A percentile compares a stretch with the other conserved stretches of the same genome.
phyloP scores from a whole-genome alignment of 53 echinoderm and acorn worm genomes.

The Antedon mediterranea region DNA sequence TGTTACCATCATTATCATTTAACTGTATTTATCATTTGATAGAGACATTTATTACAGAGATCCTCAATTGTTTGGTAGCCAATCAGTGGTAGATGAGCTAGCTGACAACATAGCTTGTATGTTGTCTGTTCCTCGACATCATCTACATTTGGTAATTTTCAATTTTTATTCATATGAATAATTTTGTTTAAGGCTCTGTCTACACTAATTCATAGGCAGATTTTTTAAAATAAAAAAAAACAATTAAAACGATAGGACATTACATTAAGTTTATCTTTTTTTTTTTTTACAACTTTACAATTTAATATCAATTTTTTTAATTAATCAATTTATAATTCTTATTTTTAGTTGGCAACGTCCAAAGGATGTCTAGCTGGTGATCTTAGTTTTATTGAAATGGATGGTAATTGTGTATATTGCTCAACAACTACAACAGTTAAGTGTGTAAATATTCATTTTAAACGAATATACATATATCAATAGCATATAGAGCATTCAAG shows the following conservation, averaged over 20 bases:
- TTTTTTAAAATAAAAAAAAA: too few relatives aligned
- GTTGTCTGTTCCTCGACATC: slow-evolving; percentile 60
- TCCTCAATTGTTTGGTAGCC: slow-evolving; percentile 59
- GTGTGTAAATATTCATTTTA: too few relatives aligned
- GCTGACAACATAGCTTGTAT: slow-evolving; percentile 71
- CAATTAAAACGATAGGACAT: too few relatives aligned
- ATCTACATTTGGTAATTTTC: slow-evolving; percentile 63
- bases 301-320: not conserved
- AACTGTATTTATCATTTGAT: not conserved
- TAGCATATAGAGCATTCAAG: too few relatives aligned
- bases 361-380: slow-evolving; percentile 69
- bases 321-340: slow-evolving; percentile 1
- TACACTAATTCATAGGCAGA: too few relatives aligned
- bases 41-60: slow-evolving; percentile 84
- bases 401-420: slow-evolving; percentile 51
- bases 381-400: slow-evolving; percentile 43
- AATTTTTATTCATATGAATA: too few relatives aligned
- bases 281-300: not conserved
- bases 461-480: too few relatives aligned
- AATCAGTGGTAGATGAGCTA: slow-evolving; percentile 57
- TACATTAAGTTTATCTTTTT: too few relatives aligned
- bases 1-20: too few relatives aligned
- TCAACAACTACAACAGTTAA: slow-evolving; percentile 28
- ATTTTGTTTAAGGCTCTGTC: too few relatives aligned
- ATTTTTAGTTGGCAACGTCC: slow-evolving; percentile 44